Evolutionary conservation across 2,888 invertebrate genomes (phyloP), one percentile per base, ranked within the genome.

Genomic region (Drosophila heteroneura): DNA sequence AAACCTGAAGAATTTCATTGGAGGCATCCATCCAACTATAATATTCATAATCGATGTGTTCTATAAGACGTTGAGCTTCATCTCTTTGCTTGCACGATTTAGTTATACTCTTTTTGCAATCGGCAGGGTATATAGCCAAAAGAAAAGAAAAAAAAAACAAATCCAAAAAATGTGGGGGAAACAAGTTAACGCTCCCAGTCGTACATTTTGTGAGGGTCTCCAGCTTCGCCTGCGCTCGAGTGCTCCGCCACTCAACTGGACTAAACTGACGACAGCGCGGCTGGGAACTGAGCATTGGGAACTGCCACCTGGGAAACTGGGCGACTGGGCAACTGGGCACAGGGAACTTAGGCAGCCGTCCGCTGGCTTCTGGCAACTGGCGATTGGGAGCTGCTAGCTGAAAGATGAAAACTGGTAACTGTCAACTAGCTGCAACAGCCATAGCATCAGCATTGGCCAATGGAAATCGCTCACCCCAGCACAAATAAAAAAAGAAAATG

Each of bases 231-330:
- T 76, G 58, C 70, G 72, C 80, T 76, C 73, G 78, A 80, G 72
- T 78, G 84, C 82, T 76, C 78, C 70, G 75, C 82, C 74, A 84
- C 80, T 89, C 82, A 89, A 74, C 81, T 73, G 82, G 81, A 84
- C 89, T 77, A 79, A 86, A 86, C 89, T 86, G 85, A 86, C 84
- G 85, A 86, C 89, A 86, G 85, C 74, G 72, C 89, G 74, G 81
- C 76, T 86, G 81, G 79, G 83, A 79, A 47, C 64, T 58, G 60
- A 10, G 26, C 39, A 49, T 54, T 69, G 37, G 61, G 22, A 65
- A 10, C 70, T 66, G 70, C 6, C 37, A 37, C 19, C 37, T 37
- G 37, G 59, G 52, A 26, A 52, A 19, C 71, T 35, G 32, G 39
- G 32, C 30, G 9, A 14, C 57, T 65, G 54, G 53, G 52, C 30